A percentile compares a stretch with the other conserved stretches of the same genome.
Conservation (phyloP, 2,888 invertebrate species). For the Folsomia manolachei region DNA sequence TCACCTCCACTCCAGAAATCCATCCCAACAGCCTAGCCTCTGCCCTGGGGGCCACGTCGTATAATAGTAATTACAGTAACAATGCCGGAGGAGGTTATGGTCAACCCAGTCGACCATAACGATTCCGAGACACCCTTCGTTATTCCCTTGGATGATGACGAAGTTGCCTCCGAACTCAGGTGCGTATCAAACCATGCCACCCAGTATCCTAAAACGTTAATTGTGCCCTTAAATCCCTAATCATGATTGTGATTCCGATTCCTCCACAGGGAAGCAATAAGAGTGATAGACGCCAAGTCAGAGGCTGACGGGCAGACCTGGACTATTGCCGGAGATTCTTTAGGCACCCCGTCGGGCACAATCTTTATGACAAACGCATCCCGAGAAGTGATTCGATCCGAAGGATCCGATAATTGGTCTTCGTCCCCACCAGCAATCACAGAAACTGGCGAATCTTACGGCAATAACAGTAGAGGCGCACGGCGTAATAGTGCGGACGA, state of each 20-base stretch:
- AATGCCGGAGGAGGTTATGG: not conserved
- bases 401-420: not conserved
- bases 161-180: conserved; percentile 42
- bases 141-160: conserved; percentile 43
- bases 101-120: not conserved
- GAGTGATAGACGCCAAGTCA: conserved; percentile 42
- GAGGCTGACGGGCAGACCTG: not conserved
- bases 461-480: too few relatives aligned
- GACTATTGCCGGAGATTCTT: not conserved
- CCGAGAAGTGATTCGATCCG: not conserved
- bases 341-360: not conserved
- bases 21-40: not conserved
- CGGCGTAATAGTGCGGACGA: too few relatives aligned
- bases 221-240: not conserved
- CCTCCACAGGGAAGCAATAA: conserved; percentile 35
- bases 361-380: not conserved
- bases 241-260: not conserved
- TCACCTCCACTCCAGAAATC: not conserved
- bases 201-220: too few relatives aligned
- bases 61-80: not conserved
- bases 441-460: too few relatives aligned
- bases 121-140: conserved; percentile 11
- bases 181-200: too few relatives aligned
- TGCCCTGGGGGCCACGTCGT: conserved; percentile 2
- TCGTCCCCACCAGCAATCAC: too few relatives aligned